These are phyloP conservation scores for Rhynchophorus ferrugineus DNA, from an alignment of 1,140 invertebrate species.

Conservation along the genomic window DNA sequence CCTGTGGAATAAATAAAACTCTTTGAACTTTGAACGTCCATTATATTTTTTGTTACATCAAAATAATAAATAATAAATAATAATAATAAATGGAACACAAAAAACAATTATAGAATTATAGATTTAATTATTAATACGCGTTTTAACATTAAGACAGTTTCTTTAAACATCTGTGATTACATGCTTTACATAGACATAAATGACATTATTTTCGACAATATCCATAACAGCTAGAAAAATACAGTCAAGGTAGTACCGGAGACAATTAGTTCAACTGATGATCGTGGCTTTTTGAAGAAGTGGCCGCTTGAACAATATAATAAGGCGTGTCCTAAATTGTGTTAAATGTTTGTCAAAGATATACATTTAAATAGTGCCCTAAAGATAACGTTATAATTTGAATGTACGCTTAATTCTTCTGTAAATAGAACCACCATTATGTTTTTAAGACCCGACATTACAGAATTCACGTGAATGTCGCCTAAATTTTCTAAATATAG, in stretches of 20 bases:
- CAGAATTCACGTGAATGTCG: no score
- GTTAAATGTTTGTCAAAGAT: constrained; percentile 14
- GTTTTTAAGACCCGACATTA: background rate
- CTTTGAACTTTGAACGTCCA: constrained; percentile 7
- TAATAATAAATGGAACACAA: background rate
- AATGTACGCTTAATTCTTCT: background rate
- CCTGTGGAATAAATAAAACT: no score
- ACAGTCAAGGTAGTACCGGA: no score
- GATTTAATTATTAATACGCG: background rate
- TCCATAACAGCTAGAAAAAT: constrained; percentile 4
- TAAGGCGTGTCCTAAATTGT: constrained; percentile 10
- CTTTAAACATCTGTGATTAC: constrained; percentile 3
- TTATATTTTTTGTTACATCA: constrained; percentile 17
- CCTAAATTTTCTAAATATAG: no score
- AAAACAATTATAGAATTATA: background rate
- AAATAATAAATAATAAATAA: constrained; percentile 10
- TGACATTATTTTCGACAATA: constrained; percentile 11
- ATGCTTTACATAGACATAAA: constrained; percentile 4
- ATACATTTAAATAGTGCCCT: constrained; percentile 10
- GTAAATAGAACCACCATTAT: background rate
- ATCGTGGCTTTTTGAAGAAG: no score
- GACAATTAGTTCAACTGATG: no score
- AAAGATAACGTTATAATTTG: constrained; percentile 4
- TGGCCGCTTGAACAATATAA: no score
- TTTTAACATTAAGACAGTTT: constrained; percentile 12